Base-by-base conservation (phyloP, 2,888 invertebrate species). In the Catocala nupta region DNA sequence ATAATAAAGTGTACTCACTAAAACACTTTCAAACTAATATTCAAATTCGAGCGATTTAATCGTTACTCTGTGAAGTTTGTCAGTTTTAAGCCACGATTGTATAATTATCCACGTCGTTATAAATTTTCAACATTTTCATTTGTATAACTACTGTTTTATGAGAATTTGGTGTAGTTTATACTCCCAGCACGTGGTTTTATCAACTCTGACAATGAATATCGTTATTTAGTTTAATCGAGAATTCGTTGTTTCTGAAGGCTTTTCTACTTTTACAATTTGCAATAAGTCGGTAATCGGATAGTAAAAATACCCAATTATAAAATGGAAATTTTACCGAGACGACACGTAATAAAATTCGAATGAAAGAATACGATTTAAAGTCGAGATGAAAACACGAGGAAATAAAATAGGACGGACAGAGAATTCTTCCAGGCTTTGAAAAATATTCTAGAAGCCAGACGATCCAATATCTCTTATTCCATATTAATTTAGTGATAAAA, bases 401-500 rank as follows among this genome's bases (percentile, higher is more conserved):
- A 45, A 45, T 45, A 13, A 45, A 45, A 45, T 12, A 45, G 12
- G 7, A 5, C 7, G 1, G 5, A n/a, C 12, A 12, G 11, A n/a
- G 12, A n/a, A n/a, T 7, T n/a, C 5, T 12, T 45, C 13, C 8
- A 13, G 8, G 7, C 45, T 45, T 12, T 45, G 36, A 39, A 45
- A 13, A 12, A 12, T 45, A 45, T 45, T 45, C 45, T 12, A 45
- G 45, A 45, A 45, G 62, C 55, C 62, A 65, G 60, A 65, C 64
- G 60, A 63, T 66, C 51, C 55, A 54, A 57, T 61, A 54, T 52
- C 52, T 53, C 62, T 68, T 64, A 61, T 49, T 64, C 63, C 49
- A 56, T 58, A 64, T 65, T 71, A 70, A 71, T 11, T 63, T 34
- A 44, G 60, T 55, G 48, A 68, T 69, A 68, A 68, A 74, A 54